Conservation (phyloP, 2,113 vertebrate genomes). For the Callipepla squamata region DNA sequence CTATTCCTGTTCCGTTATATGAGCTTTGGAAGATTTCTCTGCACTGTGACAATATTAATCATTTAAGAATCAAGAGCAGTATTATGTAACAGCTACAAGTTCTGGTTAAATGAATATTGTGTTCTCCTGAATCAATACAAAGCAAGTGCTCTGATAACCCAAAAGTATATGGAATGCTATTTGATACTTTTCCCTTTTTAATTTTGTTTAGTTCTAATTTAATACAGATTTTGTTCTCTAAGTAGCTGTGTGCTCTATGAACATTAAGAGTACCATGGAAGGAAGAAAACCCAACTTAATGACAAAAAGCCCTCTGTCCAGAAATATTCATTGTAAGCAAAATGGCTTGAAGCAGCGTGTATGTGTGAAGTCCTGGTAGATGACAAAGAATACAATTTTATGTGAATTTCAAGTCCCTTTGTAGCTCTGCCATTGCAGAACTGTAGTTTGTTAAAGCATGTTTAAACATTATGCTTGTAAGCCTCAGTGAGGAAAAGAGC, state of each 20-base stretch:
- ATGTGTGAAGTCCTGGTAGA: not conserved
- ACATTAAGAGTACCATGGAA: not conserved
- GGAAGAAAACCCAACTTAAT: not conserved
- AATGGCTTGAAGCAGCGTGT: not conserved
- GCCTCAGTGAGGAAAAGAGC: not conserved
- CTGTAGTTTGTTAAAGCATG: not conserved
- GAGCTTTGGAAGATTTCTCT: not conserved
- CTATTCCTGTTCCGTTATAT: rapidly evolving
- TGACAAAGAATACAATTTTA: not conserved
- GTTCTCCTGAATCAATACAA: not conserved
- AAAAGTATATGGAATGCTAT: not conserved
- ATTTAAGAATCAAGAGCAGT: not conserved
- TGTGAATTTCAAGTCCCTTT: not conserved
- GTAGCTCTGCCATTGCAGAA: not conserved
- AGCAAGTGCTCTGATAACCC: not conserved
- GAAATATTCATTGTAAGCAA: not conserved
- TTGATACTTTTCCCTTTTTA: not conserved
- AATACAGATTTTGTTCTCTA: not conserved
- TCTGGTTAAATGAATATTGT: not conserved
- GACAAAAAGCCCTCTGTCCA: not conserved
- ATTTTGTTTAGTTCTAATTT: not conserved
- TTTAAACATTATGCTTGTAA: not conserved
- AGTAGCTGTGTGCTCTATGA: not conserved
- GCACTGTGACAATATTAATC: not conserved
- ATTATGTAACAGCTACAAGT: not conserved